A percentile compares a stretch with the other conserved stretches of the same genome.
These are phyloP conservation scores for Ammodytes dubius DNA, from an alignment of 2,113 vertebrate genomes.

Conservation along the genomic window DNA sequence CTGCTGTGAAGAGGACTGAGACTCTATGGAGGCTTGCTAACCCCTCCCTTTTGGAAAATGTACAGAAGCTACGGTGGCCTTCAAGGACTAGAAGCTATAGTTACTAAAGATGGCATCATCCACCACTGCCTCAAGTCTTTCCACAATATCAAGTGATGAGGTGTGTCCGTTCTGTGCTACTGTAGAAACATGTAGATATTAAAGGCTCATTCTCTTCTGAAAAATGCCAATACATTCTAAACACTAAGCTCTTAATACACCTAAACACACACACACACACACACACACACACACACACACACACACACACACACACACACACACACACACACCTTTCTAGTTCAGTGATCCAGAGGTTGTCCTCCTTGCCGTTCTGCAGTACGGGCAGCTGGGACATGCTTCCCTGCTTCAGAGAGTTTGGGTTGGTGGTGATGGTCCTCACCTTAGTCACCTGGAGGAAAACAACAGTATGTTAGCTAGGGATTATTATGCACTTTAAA, in stretches of 20 bases:
- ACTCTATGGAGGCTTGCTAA: no score
- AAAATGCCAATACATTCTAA: no score
- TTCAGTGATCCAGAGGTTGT: conserved; percentile 91
- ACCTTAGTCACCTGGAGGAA: conserved; percentile 88
- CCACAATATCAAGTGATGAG: no score
- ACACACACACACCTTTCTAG: conserved; percentile 84
- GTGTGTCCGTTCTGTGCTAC: background rate
- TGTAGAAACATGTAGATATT: no score
- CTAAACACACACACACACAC: background rate
- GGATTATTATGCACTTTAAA: background rate
- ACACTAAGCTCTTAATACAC: no score
- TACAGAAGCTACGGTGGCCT: no score
- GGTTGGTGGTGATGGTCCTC: conserved; percentile 90
- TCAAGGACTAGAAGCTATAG: no score
- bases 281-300: background rate
- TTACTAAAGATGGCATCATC: no score
- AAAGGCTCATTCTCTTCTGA: no score
- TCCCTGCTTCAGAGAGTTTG: conserved; percentile 90
- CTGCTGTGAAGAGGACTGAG: no score
- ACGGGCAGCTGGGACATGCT: conserved; percentile 84
- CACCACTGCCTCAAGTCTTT: no score
- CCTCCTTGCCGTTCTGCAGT: conserved; percentile 87
- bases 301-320: background rate
- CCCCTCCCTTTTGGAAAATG: no score
- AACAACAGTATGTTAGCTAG: background rate